Conservation (phyloP, 2,888 invertebrate genomes). For the Deilephila porcellus region DNA sequence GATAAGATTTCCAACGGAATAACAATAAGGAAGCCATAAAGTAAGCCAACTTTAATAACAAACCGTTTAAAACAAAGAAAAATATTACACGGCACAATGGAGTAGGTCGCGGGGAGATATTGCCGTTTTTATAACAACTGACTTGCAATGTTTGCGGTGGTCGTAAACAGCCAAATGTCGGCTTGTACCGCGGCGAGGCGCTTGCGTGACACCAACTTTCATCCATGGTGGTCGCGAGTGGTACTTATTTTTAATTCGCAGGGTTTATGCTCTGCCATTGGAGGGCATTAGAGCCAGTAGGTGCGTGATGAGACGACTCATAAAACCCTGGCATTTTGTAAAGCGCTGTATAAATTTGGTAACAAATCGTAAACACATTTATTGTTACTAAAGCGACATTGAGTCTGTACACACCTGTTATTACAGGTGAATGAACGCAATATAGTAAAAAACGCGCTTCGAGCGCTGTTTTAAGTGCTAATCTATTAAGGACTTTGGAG, state of each 20-base stretch:
- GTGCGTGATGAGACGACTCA: background rate
- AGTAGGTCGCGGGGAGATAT: slow-evolving; percentile 28
- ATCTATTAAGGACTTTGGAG: background rate
- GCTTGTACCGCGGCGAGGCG: background rate
- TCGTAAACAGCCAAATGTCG: slow-evolving; percentile 29
- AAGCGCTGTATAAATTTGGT: background rate
- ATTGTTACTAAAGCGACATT: background rate
- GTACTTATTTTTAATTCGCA: slow-evolving; percentile 19
- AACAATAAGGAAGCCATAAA: slow-evolving; percentile 40
- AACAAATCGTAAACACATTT: slow-evolving; percentile 9
- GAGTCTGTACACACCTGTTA: background rate
- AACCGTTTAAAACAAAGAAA: slow-evolving; percentile 37
- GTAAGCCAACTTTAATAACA: slow-evolving; percentile 37
- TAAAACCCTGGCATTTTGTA: slow-evolving; percentile 4
- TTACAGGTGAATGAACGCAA: background rate
- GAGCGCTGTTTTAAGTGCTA: background rate
- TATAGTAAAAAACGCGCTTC: background rate
- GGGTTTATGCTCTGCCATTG: background rate
- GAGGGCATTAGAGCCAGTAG: background rate
- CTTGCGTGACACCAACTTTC: slow-evolving; percentile 2
- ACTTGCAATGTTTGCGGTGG: slow-evolving; percentile 21
- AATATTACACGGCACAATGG: slow-evolving; percentile 35
- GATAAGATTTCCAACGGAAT: slow-evolving; percentile 21
- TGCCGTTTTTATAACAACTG: slow-evolving; percentile 27
- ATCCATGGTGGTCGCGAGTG: background rate